Percentiles rank a stretch among this genome's conserved stretches.
phyloP scores from a whole-genome alignment of 2,113 vertebrate species.

The Xyliphius kryptos region DNA sequence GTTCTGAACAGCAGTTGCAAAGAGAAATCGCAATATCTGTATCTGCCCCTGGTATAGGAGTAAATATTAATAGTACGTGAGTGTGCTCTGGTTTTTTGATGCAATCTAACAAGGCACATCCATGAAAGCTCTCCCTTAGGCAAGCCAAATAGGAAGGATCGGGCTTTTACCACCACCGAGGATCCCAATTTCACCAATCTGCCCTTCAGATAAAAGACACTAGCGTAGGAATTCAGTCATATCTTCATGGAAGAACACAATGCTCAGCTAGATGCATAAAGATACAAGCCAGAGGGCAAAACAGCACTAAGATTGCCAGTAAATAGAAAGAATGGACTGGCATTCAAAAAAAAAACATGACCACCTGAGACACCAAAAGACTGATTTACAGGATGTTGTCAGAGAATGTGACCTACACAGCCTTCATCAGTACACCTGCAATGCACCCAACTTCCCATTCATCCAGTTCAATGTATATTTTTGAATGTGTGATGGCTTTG shows the following conservation, averaged over 20 bases:
- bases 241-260: constrained; percentile 3
- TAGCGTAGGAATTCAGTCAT: constrained; percentile 28
- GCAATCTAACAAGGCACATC: constrained; percentile 50
- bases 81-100: constrained; percentile 35
- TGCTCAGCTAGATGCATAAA: not conserved
- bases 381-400: too few species aligned
- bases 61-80: constrained; percentile 45
- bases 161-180: constrained; percentile 28
- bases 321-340: not conserved
- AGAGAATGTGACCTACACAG: too few species aligned
- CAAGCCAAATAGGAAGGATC: not conserved
- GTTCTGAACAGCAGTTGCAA: constrained; percentile 14
- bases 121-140: constrained; percentile 42
- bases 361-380: not conserved
- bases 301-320: constrained; percentile 3
- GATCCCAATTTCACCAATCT: constrained; percentile 28
- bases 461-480: too few species aligned
- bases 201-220: constrained; percentile 48
- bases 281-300: constrained; percentile 8
- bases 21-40: constrained; percentile 27
- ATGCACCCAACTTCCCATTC: too few species aligned
- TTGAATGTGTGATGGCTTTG: too few species aligned
- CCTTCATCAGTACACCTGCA: too few species aligned
- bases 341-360: not conserved
- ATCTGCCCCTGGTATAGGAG: constrained; percentile 29